Percentiles rank a stretch among this genome's conserved stretches.
Evolutionary conservation across 2,113 vertebrate species (phyloP).

Genomic region (Chaetura pelagica): DNA sequence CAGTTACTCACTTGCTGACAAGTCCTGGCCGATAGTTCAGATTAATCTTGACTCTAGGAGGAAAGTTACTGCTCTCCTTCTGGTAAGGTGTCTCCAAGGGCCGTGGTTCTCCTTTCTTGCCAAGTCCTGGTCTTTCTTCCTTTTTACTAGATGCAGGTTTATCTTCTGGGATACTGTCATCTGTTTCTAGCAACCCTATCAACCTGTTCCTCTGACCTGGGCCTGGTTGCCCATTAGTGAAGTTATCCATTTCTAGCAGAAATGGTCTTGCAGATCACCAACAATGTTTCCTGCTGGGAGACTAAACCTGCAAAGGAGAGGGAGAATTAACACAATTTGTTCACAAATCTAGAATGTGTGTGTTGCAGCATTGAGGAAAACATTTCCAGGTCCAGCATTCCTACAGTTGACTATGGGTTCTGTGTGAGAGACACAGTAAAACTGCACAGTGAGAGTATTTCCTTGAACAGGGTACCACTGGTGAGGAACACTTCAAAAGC

Average conservation of each 20-base stretch:
- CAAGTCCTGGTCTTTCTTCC: not conserved
- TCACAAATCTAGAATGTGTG: not conserved
- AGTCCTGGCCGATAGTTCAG: constrained; percentile 55
- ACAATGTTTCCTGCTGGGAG: not conserved
- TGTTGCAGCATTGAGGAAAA: rapidly evolving
- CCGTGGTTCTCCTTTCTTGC: not conserved
- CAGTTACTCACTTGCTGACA: constrained; percentile 57
- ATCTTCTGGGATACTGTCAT: constrained; percentile 51
- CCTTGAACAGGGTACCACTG: not conserved
- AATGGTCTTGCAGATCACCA: not conserved
- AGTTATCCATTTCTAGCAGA: constrained; percentile 49
- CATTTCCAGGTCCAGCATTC: not conserved
- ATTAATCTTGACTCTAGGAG: constrained; percentile 72
- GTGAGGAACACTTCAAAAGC: not conserved
- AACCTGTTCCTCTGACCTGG: constrained; percentile 54
- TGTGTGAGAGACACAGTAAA: not conserved
- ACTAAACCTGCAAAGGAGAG: not conserved
- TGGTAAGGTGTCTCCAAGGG: constrained; percentile 75
- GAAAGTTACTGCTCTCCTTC: constrained; percentile 62
- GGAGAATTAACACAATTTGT: not conserved
- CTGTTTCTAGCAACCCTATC: constrained; percentile 56
- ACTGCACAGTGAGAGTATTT: not conserved
- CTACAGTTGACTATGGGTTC: not conserved
- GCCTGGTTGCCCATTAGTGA: constrained; percentile 22
- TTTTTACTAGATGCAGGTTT: not conserved